Conservation (phyloP, 2,113 vertebrate genomes). For the Spermophilus dauricus region DNA sequence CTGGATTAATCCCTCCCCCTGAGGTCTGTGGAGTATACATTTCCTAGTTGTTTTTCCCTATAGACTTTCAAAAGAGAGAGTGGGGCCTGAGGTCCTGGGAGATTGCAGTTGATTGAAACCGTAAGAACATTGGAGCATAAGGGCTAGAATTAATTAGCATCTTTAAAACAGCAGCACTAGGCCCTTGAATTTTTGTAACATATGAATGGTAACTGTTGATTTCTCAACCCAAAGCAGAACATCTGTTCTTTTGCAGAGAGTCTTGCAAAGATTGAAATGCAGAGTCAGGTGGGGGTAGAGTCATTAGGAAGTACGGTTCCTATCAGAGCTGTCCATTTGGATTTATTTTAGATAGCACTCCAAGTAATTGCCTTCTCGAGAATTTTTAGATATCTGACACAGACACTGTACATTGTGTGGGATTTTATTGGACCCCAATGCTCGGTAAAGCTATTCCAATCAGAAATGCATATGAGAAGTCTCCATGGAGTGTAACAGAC, state of each 20-base stretch:
- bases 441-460: conserved; percentile 63
- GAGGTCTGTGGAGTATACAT: background rate
- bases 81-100: conserved; percentile 32
- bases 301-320: conserved; percentile 29
- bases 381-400: conserved; percentile 82
- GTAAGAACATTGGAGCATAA: conserved; percentile 73
- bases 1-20: background rate
- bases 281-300: conserved; percentile 74
- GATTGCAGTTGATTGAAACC: conserved; percentile 67
- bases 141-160: conserved; percentile 83
- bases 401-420: conserved; percentile 53
- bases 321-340: conserved; percentile 69
- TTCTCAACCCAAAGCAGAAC: conserved; percentile 84
- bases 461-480: conserved; percentile 25
- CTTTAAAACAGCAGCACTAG: conserved; percentile 81
- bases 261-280: conserved; percentile 65
- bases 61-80: conserved; percentile 31
- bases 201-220: conserved; percentile 84
- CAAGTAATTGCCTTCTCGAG: conserved; percentile 78
- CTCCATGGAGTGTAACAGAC: conserved; percentile 32
- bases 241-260: conserved; percentile 81
- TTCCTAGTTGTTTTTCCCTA: conserved; percentile 18
- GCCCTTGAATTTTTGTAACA: conserved; percentile 78
- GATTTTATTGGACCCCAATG: conserved; percentile 69
- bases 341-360: conserved; percentile 80